Evolutionary conservation across 2,797 vertebrate genomes (phyloP).

Genomic region (Decapterus maruadsi): DNA sequence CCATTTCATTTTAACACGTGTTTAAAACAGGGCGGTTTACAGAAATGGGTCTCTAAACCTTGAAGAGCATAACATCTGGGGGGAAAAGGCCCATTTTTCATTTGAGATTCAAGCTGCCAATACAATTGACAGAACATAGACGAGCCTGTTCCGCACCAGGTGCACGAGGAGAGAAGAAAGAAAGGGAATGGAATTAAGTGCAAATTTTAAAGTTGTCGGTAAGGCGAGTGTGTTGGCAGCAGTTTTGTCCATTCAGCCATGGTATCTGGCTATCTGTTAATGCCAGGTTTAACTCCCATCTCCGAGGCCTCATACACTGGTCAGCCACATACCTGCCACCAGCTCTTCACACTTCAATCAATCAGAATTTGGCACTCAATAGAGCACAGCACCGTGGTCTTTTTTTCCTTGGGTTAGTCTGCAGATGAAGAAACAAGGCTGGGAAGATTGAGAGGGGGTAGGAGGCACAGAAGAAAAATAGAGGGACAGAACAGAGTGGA

Average conservation of each 20-base stretch:
- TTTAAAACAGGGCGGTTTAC: neutral
- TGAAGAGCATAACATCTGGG: neutral
- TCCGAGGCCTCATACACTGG: conserved; percentile 52
- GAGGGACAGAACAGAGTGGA: neutral
- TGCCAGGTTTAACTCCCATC: conserved; percentile 49
- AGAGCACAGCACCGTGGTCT: conserved; percentile 45
- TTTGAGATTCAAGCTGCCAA: conserved; percentile 27
- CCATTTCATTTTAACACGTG: neutral
- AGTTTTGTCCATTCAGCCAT: conserved; percentile 31
- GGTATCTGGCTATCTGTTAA: conserved; percentile 52
- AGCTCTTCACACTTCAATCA: conserved; percentile 66
- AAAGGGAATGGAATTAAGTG: conserved; percentile 7
- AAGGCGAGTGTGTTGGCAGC: conserved; percentile 25
- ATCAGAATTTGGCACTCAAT: conserved; percentile 69
- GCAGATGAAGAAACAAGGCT: conserved; percentile 20
- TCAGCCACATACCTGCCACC: conserved; percentile 61
- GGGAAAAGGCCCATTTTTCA: neutral
- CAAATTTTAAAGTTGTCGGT: conserved; percentile 26
- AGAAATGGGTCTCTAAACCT: neutral
- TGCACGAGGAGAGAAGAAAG: conserved; percentile 6
- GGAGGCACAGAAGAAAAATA: neutral
- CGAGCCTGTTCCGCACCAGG: neutral
- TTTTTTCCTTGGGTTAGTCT: conserved; percentile 34
- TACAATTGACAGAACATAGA: conserved; percentile 7
- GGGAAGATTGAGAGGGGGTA: conserved; percentile 1